Base-by-base conservation (phyloP, 2,888 invertebrate genomes). In the Stratiomys singularior region DNA sequence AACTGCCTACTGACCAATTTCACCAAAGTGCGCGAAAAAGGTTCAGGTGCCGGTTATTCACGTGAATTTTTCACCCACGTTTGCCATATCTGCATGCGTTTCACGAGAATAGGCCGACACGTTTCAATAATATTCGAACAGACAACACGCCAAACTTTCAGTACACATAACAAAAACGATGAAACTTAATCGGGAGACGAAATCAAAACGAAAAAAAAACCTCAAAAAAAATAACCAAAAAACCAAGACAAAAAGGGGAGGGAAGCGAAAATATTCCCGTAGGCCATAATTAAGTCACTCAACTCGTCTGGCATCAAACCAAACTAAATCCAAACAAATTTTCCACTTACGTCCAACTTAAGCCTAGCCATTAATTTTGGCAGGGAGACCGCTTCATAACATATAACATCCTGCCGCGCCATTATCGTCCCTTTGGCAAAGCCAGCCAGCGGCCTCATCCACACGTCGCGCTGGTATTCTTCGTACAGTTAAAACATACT, bases 231-330 rank as follows among this genome's bases (percentile, higher is more conserved):
- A 5, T 21, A 64, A 64, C 28, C 64, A 64, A 64, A 64, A 64
- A n/a, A n/a, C n/a, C n/a, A n/a, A n/a, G n/a, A n/a, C n/a, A n/a
- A n/a, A n/a, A 37, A 37, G 9, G 37, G 37, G 37, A 37, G 37
- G 37, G 37, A 37, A 37, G 28, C 56, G 56, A 56, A 37, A 72
- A 72, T n/a, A n/a, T 74, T 74, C 74, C 60, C 60, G 37, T 58
- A 58, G 60, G 64, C 77, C 77, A 78, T 78, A 77, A 78, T 78
- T 78, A 78, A 78, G 78, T 78, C 78, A 78, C 78, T 78, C 76
- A 77, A 72, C 72, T 76, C 66, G 74, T 72, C 74, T 71, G 78
- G 76, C 58, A 77, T 72, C 64, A 78, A 77, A 78, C 78, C 77
- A 27, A 60, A 60, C 60, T 25, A 76, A 78, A 78, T 78, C 76